These are phyloP conservation scores for Zingel zingel DNA, from an alignment of 2,113 vertebrate genomes.

Conservation along the genomic window DNA sequence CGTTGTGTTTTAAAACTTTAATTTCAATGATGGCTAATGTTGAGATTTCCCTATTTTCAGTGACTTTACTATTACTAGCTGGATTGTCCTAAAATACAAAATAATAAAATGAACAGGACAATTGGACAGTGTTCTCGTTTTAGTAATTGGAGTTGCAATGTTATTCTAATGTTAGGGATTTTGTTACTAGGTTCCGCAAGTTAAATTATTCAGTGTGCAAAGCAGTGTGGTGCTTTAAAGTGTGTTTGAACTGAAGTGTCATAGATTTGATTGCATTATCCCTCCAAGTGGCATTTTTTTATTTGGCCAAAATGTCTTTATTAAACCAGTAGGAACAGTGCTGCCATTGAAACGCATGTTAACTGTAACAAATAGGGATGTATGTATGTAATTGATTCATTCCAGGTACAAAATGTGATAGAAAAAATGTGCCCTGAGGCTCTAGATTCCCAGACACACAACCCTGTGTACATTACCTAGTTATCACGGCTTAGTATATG, in stretches of 20 bases:
- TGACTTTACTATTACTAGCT: neutral
- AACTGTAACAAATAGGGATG: neutral
- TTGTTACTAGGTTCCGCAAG: neutral
- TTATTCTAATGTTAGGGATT: neutral
- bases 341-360: constrained; percentile 3
- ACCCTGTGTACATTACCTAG: constrained; percentile 22
- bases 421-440: neutral
- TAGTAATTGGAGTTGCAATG: neutral
- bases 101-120: neutral
- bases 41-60: neutral
- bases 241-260: neutral
- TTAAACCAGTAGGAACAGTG: neutral
- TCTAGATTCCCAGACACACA: neutral
- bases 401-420: constrained; percentile 1
- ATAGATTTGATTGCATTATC: constrained; percentile 6
- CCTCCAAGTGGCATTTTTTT: neutral
- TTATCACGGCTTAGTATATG: constrained; percentile 40
- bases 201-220: neutral
- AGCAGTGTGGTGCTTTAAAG: neutral
- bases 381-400: neutral
- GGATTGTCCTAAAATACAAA: neutral
- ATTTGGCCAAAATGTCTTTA: neutral
- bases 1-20: neutral
- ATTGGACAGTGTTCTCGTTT: neutral
- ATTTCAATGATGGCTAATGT: neutral